Evolutionary conservation across 2,797 vertebrate genomes (phyloP).

Genomic region (Malurus splendens): DNA sequence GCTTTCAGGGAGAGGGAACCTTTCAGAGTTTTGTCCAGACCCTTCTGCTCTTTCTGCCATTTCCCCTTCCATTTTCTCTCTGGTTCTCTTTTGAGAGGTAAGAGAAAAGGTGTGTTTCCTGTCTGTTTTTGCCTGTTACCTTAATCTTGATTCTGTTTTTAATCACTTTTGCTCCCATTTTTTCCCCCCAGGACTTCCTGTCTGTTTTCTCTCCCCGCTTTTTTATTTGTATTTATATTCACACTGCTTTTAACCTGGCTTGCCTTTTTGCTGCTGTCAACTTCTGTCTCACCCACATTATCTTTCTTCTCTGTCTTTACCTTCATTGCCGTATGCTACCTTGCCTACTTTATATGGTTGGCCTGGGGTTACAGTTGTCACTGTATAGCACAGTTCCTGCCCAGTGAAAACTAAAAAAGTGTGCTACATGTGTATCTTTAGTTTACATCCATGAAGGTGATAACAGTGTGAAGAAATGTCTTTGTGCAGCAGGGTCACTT

Average conservation of each 20-base stretch:
- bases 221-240: neutral
- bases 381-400: neutral
- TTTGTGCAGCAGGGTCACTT: neutral
- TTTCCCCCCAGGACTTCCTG: neutral
- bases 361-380: neutral
- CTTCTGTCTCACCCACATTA: neutral
- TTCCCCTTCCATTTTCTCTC: neutral
- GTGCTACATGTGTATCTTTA: neutral
- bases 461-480: neutral
- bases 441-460: neutral
- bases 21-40: rapidly evolving
- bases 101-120: neutral
- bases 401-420: neutral
- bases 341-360: neutral
- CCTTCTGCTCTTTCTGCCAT: neutral
- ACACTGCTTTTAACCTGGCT: neutral
- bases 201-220: neutral
- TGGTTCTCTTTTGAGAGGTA: neutral
- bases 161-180: neutral
- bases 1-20: neutral
- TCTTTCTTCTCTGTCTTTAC: neutral
- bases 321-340: neutral
- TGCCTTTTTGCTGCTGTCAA: neutral
- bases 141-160: neutral
- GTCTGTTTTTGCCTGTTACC: neutral